Percentiles rank a stretch among this genome's conserved stretches.
phyloP scores from a whole-genome alignment of 2,113 vertebrate genomes.

The Patagioenas fasciata region DNA sequence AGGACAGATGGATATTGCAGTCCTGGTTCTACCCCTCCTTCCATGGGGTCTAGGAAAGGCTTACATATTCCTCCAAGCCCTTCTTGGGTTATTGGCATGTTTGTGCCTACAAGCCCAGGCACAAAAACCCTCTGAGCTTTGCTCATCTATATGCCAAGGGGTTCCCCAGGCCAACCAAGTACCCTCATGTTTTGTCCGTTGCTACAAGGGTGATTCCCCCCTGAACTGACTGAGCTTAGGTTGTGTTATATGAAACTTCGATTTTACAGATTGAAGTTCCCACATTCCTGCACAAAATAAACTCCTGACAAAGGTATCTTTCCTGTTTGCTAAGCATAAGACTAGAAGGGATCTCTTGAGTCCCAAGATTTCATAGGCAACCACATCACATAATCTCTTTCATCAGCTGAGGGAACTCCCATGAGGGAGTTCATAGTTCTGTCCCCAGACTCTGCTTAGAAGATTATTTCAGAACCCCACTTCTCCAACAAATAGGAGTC shows the following conservation, averaged over 20 bases:
- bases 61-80: neutral
- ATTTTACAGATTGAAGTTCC: neutral
- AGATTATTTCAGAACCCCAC: neutral
- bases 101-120: neutral
- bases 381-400: neutral
- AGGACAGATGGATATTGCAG: neutral
- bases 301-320: neutral
- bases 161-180: neutral
- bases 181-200: rapidly evolving
- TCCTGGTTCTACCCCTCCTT: neutral
- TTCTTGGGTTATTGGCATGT: neutral
- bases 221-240: neutral
- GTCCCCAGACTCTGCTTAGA: neutral
- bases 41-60: neutral
- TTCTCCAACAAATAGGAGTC: neutral
- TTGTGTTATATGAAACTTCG: neutral
- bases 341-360: neutral
- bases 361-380: neutral
- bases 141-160: neutral
- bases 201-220: neutral
- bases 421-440: neutral
- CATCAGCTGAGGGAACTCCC: neutral
- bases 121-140: neutral
- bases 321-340: neutral
- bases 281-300: neutral